Base-by-base conservation (phyloP, 2,888 invertebrate genomes). In the Hemaris fuciformis region DNA sequence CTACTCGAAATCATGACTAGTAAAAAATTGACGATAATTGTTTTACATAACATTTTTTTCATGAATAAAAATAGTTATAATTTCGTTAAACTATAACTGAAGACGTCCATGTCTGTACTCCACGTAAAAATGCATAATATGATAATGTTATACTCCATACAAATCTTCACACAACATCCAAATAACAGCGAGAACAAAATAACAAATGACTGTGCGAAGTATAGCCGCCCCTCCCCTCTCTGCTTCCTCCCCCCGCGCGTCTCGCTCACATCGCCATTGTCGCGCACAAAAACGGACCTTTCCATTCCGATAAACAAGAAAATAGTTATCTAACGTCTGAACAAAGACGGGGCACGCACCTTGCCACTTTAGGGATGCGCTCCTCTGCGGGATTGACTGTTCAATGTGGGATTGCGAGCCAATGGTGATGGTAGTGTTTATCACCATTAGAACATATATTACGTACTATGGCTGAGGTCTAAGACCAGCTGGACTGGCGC, bases 251-350 rank as follows among this genome's bases (percentile, higher is more conserved):
- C n/a, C 46, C 46, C 6, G n/a, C 46, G 25, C 46, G 46, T n/a
- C 46, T 27, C 46, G n/a, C 48, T 25, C 48, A 25, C 48, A 48
- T 48, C 15, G 48, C 48, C 48, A 48, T 60, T 60, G 60, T 60
- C 60, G 46, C 48, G 23, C 60, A 60, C 60, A 60, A 60, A 59
- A 59, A 62, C 48, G 57, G 62, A 62, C 62, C 59, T 56, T 91
- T 91, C 88, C 89, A 72, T 73, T 61, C 81, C 83, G 85, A 83
- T 89, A 84, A 85, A 85, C 89, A 86, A 79, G 83, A 79, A 84
- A 87, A 87, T 87, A 89, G 88, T 84, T 89, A 88, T 88, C 86
- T 79, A 81, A 80, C 82, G 81, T 77, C 67, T 70, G 69, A 66
- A 71, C 70, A 71, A 69, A 67, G 70, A 69, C 66, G 68, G 65